phyloP scores from a whole-genome alignment of 2,888 invertebrate species.

The Plebejus anna region DNA sequence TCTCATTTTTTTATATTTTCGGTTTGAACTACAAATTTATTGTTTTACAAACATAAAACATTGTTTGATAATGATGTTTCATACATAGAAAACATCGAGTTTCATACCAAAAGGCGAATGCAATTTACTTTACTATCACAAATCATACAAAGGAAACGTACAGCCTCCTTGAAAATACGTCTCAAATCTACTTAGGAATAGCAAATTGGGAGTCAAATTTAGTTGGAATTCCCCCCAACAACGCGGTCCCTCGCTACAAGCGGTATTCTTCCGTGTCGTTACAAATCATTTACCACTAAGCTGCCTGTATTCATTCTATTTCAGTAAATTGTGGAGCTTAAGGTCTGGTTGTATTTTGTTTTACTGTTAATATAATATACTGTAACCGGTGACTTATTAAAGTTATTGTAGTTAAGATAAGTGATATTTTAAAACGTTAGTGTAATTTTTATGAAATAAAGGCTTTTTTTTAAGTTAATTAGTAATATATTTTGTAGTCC shows the following conservation, averaged over 20 bases:
- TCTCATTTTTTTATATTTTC: background rate
- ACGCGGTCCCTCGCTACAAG: background rate
- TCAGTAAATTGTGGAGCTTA: background rate
- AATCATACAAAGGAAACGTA: background rate
- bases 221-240: slow-evolving; percentile 20
- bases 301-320: slow-evolving; percentile 9
- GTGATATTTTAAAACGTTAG: too few species aligned
- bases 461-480: too few species aligned
- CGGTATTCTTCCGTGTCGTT: slow-evolving; percentile 19
- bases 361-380: background rate
- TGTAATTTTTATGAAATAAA: too few species aligned
- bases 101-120: background rate
- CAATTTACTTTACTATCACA: background rate
- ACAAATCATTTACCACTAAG: slow-evolving; percentile 22
- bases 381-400: too few species aligned
- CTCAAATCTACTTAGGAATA: slow-evolving; percentile 6
- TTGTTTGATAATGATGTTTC: background rate
- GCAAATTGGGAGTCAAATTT: slow-evolving; percentile 29
- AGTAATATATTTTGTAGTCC: too few species aligned
- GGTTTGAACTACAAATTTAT: background rate
- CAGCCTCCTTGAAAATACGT: background rate
- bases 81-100: background rate
- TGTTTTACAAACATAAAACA: too few species aligned
- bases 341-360: background rate
- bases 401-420: too few species aligned